Percentiles rank a stretch among this genome's conserved stretches.
These are phyloP conservation scores for Silurus aristotelis DNA, from an alignment of 2,797 vertebrate genomes.

Conservation along the genomic window DNA sequence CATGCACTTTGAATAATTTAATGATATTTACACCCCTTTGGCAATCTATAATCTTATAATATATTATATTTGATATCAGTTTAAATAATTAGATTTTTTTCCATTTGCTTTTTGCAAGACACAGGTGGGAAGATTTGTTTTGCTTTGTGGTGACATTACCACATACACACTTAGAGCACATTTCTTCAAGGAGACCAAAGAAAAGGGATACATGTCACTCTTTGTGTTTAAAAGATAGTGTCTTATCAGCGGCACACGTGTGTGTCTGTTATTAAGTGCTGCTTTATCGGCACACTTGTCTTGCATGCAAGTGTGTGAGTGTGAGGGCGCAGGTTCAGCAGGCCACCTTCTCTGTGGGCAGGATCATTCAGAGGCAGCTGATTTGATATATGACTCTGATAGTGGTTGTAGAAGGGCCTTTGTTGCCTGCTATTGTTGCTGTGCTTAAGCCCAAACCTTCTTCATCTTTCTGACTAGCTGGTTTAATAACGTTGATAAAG, in stretches of 20 bases:
- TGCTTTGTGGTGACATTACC: neutral
- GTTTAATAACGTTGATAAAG: constrained; percentile 82
- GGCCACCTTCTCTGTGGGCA: constrained; percentile 74
- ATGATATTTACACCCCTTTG: neutral
- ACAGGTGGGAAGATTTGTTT: neutral
- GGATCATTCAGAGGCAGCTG: constrained; percentile 79
- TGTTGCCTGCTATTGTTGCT: constrained; percentile 78
- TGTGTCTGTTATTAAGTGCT: constrained; percentile 49
- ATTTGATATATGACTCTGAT: constrained; percentile 84
- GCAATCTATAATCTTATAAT: neutral
- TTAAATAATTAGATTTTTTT: neutral
- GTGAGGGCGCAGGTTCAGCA: constrained; percentile 73
- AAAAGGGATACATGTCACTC: constrained; percentile 39
- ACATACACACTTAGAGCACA: constrained; percentile 16
- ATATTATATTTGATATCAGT: neutral
- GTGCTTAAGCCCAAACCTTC: constrained; percentile 81
- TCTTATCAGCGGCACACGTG: constrained; percentile 50
- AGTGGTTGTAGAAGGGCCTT: constrained; percentile 81
- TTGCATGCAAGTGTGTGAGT: constrained; percentile 36
- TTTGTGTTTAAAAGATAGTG: constrained; percentile 43
- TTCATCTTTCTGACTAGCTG: constrained; percentile 79
- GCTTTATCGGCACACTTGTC: constrained; percentile 52
- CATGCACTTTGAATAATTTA: neutral
- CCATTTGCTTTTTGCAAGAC: neutral
- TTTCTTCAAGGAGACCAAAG: constrained; percentile 23